phyloP scores from a whole-genome alignment of 2,797 vertebrate genomes.

The Sebastiscus albofasciatus region DNA sequence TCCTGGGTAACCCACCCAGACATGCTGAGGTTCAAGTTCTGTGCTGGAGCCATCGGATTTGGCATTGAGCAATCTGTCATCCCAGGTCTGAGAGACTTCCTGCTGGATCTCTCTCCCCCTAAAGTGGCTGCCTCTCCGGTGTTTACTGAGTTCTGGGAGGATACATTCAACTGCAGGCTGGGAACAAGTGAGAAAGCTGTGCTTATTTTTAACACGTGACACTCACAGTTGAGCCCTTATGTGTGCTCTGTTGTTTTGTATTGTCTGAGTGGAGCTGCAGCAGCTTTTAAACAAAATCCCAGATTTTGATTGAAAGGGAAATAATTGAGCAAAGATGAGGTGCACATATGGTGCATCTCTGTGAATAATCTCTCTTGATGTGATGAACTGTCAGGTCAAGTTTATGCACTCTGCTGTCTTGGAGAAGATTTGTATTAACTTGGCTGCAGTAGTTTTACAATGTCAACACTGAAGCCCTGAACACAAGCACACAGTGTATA shows the following conservation, averaged over 20 bases:
- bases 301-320: background rate
- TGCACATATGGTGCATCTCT: background rate
- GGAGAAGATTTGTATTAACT: too few relatives aligned
- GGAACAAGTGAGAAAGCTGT: conserved; percentile 11
- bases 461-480: too few relatives aligned
- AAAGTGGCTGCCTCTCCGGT: conserved; percentile 50
- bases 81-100: conserved; percentile 71
- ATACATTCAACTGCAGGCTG: conserved; percentile 65
- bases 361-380: too few relatives aligned
- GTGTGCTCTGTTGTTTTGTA: background rate
- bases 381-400: too few relatives aligned
- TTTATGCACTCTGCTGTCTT: too few relatives aligned
- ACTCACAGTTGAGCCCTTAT: background rate
- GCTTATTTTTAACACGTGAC: background rate
- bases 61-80: conserved; percentile 71
- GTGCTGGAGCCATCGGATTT: conserved; percentile 73
- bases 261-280: too few relatives aligned
- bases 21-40: conserved; percentile 54
- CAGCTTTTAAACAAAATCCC: too few relatives aligned
- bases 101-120: conserved; percentile 59
- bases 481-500: too few relatives aligned
- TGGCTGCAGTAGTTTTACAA: too few relatives aligned
- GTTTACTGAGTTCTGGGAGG: conserved; percentile 73
- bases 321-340: background rate
- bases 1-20: conserved; percentile 69